Base-by-base conservation (phyloP, 2,888 invertebrate species). In the Polydrusus cervinus region DNA sequence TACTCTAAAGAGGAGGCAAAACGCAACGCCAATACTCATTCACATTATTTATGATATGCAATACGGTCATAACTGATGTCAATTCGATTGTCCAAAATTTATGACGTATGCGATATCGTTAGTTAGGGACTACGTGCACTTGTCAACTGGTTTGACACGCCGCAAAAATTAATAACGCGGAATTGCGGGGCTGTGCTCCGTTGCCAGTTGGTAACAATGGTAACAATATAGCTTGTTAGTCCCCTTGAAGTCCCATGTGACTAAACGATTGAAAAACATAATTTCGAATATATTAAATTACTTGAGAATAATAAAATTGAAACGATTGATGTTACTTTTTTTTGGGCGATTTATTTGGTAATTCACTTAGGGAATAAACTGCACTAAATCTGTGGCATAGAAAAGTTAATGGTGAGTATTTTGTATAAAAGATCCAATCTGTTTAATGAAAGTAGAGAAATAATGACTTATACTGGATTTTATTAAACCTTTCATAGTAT, bases 91-190 rank as follows among this genome's bases (percentile, higher is more conserved):
- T 81, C 75, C 77, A 45, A 78, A 79, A 82, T 82, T 82, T 82
- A 83, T 82, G 80, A 78, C 79, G 76, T 80, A 81, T 79, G 76
- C 80, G 81, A 81, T 81, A 74, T 62, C 73, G 80, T 82, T 81
- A 81, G 81, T 80, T 78, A 75, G 72, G 64, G 69, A 18, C 49
- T 76, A 78, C 34, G 34, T 77, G 62, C 75, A 82, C 82, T 81
- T 77, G 81, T 81, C 81, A 67, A 69, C 45, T 55, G 57, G 40
- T 67, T 57, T 68, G 68, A 75, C 79, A 78, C 80, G 78, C 82
- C 82, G 78, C 82, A 82, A 81, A 82, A 82, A 82, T 82, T 82
- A 83, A 83, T 82, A 82, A 81, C 77, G 79, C 81, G 80, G 75
- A 82, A 81, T 79, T 79, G 77, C 76, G 70, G 76, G 80, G 80